A percentile compares a stretch with the other conserved stretches of the same genome.
phyloP scores from a whole-genome alignment of 2,113 vertebrate species.

The Indri indri region DNA sequence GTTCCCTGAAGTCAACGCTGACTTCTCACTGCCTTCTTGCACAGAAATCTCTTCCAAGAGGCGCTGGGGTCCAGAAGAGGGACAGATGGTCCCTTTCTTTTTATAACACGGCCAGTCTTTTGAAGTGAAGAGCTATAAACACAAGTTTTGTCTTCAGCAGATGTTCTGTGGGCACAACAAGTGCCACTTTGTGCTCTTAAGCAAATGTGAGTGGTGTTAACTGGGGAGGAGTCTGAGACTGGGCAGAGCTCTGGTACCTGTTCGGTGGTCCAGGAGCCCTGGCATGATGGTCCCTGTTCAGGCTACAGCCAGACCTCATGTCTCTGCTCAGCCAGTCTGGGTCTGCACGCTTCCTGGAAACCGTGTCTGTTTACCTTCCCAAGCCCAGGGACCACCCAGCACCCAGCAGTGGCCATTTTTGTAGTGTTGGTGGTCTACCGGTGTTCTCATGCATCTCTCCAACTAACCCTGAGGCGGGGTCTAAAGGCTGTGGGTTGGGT shows the following conservation, averaged over 20 bases:
- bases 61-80: conserved; percentile 67
- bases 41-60: conserved; percentile 61
- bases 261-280: background rate
- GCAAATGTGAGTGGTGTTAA: conserved; percentile 68
- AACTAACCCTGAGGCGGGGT: background rate
- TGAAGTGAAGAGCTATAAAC: conserved; percentile 67
- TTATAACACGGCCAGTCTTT: conserved; percentile 69
- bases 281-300: fast-evolving
- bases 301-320: background rate
- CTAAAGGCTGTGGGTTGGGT: background rate
- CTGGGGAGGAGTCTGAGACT: conserved; percentile 42
- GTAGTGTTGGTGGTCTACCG: background rate
- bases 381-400: background rate
- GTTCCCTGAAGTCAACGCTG: conserved; percentile 44
- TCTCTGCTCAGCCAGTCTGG: background rate
- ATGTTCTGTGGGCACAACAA: conserved; percentile 77
- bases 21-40: conserved; percentile 67
- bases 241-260: background rate
- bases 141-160: conserved; percentile 69
- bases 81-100: conserved; percentile 78
- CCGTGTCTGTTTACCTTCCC: background rate
- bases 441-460: background rate
- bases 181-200: conserved; percentile 72
- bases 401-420: background rate
- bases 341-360: background rate